Conservation (phyloP, 2,113 vertebrate species). For the Neodontobutis hainanensis region DNA sequence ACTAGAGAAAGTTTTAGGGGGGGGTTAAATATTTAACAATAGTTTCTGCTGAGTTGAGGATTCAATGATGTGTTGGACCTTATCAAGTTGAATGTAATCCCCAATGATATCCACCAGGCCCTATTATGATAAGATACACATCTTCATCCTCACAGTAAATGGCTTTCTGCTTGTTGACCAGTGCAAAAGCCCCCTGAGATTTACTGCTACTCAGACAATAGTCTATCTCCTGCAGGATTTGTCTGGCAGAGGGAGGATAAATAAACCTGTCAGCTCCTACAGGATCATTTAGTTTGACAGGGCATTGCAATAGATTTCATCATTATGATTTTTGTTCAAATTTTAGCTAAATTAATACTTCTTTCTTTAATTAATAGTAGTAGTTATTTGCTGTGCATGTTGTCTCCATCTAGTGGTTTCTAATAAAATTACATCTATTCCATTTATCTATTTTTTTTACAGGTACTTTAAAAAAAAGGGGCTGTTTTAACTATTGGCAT, state of each 20-base stretch:
- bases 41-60: constrained; percentile 17
- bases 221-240: constrained; percentile 33
- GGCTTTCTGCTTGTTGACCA: constrained; percentile 55
- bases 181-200: constrained; percentile 28
- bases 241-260: constrained; percentile 24
- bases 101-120: constrained; percentile 34
- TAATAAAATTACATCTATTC: constrained; percentile 4
- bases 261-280: constrained; percentile 34
- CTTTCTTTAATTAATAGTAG: background rate
- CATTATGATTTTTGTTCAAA: constrained; percentile 8
- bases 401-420: constrained; percentile 71
- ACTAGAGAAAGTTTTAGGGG: background rate
- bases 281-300: constrained; percentile 15
- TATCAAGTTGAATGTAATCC: constrained; percentile 56
- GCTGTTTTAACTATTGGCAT: no score
- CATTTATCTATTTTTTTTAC: no score
- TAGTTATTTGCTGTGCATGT: constrained; percentile 12
- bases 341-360: constrained; percentile 9
- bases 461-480: no score
- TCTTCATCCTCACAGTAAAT: constrained; percentile 65
- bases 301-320: constrained; percentile 13
- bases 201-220: constrained; percentile 24
- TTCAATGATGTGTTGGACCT: constrained; percentile 22
- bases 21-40: background rate
- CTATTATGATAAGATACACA: constrained; percentile 61